These are phyloP conservation scores for Gymnothorax reevesii DNA, from an alignment of 2,797 vertebrate genomes.

Conservation along the genomic window DNA sequence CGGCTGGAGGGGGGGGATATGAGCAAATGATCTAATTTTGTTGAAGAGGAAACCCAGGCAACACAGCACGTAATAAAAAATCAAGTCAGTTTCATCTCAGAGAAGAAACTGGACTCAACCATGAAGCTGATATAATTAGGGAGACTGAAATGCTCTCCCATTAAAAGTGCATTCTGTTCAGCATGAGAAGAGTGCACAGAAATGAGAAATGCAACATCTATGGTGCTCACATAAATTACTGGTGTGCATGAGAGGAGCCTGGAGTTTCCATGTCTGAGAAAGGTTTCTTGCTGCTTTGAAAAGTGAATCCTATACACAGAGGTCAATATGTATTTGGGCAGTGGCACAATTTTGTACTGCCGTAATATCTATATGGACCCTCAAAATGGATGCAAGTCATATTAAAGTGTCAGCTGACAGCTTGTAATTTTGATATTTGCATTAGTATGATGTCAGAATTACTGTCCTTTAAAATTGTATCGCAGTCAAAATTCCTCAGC, in stretches of 20 bases:
- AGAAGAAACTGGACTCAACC: not conserved
- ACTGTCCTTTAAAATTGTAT: not conserved
- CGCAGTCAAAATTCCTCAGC: too few relatives aligned
- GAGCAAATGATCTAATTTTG: not conserved
- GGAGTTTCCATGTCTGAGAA: not conserved
- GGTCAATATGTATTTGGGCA: too few relatives aligned
- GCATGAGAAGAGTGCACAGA: not conserved
- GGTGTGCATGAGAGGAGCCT: not conserved
- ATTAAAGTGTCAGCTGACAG: too few relatives aligned
- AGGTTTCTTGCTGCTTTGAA: not conserved
- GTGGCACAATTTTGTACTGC: too few relatives aligned
- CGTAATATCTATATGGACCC: too few relatives aligned
- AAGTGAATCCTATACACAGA: not conserved
- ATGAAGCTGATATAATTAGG: slow-evolving; percentile 12
- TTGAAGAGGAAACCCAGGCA: not conserved
- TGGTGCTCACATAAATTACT: not conserved
- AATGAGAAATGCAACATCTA: not conserved
- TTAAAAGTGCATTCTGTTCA: not conserved
- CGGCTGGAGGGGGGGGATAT: too few relatives aligned
- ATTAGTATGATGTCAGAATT: too few relatives aligned
- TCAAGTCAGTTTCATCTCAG: not conserved
- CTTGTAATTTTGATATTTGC: too few relatives aligned
- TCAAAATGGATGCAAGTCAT: too few relatives aligned
- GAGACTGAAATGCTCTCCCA: not conserved
- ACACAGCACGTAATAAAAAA: slow-evolving; percentile 5